A percentile compares a stretch with the other conserved stretches of the same genome.
These are phyloP conservation scores for Eunapius fragilis DNA, from an alignment of 37 sponge, comb jelly and placozoan species.

Conservation along the genomic window DNA sequence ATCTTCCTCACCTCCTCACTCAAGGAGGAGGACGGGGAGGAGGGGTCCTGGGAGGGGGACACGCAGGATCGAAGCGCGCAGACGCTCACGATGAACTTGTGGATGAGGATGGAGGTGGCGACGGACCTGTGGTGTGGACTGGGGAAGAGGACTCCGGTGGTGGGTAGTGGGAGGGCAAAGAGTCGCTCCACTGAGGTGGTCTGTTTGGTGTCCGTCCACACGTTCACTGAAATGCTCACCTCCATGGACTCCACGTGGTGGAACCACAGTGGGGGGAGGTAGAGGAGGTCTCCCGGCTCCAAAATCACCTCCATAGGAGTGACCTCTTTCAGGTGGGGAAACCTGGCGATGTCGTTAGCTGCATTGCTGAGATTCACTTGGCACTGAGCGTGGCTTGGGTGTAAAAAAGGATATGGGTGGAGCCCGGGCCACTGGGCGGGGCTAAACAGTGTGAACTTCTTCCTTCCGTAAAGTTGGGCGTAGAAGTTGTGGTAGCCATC, in stretches of 20 bases:
- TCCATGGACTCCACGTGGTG: constrained; percentile 80
- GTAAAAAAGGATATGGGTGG: constrained; percentile 90
- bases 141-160: constrained; percentile 20
- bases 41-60: not conserved
- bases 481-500: constrained; percentile 97
- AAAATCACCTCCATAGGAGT: constrained; percentile 57
- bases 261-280: constrained; percentile 92
- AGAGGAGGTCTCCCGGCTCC: constrained; percentile 86
- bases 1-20: not conserved
- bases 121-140: constrained; percentile 7
- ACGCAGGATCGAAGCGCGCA: constrained; percentile 43
- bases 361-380: constrained; percentile 82
- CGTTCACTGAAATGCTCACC: constrained; percentile 88
- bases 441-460: constrained; percentile 70
- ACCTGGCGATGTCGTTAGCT: constrained; percentile 5
- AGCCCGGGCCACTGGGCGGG: constrained; percentile 80
- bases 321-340: constrained; percentile 37
- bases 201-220: constrained; percentile 86
- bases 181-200: constrained; percentile 37
- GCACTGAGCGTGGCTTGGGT: constrained; percentile 90
- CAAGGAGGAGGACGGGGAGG: not conserved
- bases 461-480: constrained; percentile 84
- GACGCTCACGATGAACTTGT: constrained; percentile 19
- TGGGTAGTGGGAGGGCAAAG: constrained; percentile 36
- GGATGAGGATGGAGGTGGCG: constrained; percentile 20